Percentiles rank a stretch among this genome's conserved stretches.
Conservation (phyloP, 2,797 vertebrate species). For the Myotis myotis region DNA sequence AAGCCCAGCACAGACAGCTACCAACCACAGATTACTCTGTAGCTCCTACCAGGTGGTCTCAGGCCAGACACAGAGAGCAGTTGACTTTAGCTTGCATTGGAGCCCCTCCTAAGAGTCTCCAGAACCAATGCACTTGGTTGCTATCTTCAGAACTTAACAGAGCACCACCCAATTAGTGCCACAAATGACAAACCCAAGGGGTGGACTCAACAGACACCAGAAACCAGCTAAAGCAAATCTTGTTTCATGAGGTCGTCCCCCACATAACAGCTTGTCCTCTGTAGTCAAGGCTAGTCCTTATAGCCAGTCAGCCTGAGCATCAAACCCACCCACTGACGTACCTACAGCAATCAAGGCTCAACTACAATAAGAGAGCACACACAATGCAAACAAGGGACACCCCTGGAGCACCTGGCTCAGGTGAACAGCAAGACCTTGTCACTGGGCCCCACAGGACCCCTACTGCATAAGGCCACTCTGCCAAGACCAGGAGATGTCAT, state of each 20-base stretch:
- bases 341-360: background rate
- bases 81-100: background rate
- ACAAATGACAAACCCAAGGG: background rate
- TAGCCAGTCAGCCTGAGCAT: background rate
- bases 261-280: background rate
- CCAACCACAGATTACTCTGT: background rate
- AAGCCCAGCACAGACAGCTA: background rate
- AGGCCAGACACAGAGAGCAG: background rate
- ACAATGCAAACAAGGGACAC: background rate
- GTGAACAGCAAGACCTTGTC: background rate
- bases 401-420: background rate
- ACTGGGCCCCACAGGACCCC: background rate
- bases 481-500: background rate
- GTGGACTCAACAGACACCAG: background rate
- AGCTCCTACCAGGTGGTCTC: background rate
- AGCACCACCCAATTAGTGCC: background rate
- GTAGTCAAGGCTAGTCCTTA: background rate
- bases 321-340: background rate
- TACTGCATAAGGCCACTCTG: background rate
- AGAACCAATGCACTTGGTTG: background rate
- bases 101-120: background rate
- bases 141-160: background rate
- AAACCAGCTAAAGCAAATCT: background rate
- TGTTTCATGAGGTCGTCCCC: background rate
- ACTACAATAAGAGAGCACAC: background rate